A percentile compares a stretch with the other conserved stretches of the same genome.
Conservation (phyloP, 2,888 invertebrate genomes). For the Sympetrum striolatum region DNA sequence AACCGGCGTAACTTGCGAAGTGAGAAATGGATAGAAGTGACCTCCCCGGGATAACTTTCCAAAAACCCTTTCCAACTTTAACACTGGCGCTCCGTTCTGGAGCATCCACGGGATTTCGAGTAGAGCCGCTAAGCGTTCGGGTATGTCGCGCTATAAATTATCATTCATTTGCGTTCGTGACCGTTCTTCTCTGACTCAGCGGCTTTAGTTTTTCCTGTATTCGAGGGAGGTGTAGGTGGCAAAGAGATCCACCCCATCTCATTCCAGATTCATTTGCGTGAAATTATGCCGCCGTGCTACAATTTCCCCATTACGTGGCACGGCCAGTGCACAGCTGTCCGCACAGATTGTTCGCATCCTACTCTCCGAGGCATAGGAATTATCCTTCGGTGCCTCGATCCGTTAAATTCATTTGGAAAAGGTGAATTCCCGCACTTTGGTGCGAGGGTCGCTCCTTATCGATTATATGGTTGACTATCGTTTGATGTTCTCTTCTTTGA, state of each 20-base stretch:
- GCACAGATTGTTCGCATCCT: neutral
- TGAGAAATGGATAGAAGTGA: no score
- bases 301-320: neutral
- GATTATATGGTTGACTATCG: no score
- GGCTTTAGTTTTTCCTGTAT: neutral
- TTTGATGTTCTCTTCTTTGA: no score
- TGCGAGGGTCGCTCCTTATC: no score
- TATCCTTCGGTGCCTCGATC: neutral
- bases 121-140: neutral
- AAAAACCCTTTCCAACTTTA: no score
- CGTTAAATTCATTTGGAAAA: neutral
- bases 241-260: neutral
- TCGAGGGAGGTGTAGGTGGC: neutral
- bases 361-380: neutral
- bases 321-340: neutral
- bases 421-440: neutral
- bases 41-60: no score
- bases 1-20: no score
- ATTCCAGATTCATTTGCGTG: neutral
- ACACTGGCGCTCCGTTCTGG: no score
- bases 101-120: neutral
- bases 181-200: neutral
- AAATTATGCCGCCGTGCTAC: neutral
- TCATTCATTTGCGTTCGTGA: neutral
- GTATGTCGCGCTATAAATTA: neutral